Conservation (phyloP, 2,113 vertebrate species). For the Tragelaphus imberbis region DNA sequence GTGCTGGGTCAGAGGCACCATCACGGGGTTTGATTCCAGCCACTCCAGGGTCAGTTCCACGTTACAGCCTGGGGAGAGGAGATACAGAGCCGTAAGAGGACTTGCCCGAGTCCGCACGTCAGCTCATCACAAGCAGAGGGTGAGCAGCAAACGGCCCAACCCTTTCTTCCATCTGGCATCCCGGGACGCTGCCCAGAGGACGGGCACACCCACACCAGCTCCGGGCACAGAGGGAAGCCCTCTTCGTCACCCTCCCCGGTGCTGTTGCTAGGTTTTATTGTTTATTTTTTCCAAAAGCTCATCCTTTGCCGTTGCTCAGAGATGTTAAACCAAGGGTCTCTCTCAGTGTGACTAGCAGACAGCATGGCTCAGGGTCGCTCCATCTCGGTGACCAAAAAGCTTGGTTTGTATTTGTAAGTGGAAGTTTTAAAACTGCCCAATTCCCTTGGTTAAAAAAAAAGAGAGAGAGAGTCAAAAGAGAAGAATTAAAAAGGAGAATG, state of each 20-base stretch:
- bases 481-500: background rate
- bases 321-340: background rate
- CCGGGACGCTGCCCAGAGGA: background rate
- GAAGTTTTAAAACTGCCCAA: constrained; percentile 8
- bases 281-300: background rate
- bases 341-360: background rate
- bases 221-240: background rate
- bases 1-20: background rate
- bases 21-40: accelerated
- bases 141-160: accelerated
- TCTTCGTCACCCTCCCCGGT: background rate
- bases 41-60: background rate
- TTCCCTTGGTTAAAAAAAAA: background rate
- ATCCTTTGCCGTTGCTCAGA: background rate
- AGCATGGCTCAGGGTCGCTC: background rate
- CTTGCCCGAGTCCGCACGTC: background rate
- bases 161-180: background rate
- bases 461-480: background rate
- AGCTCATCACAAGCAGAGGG: background rate
- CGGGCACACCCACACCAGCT: background rate
- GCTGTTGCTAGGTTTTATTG: background rate
- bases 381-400: background rate
- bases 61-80: background rate
- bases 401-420: background rate
- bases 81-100: accelerated